These are phyloP conservation scores for Nannoperca obscura DNA, from an alignment of 2,797 vertebrate species.

Conservation along the genomic window DNA sequence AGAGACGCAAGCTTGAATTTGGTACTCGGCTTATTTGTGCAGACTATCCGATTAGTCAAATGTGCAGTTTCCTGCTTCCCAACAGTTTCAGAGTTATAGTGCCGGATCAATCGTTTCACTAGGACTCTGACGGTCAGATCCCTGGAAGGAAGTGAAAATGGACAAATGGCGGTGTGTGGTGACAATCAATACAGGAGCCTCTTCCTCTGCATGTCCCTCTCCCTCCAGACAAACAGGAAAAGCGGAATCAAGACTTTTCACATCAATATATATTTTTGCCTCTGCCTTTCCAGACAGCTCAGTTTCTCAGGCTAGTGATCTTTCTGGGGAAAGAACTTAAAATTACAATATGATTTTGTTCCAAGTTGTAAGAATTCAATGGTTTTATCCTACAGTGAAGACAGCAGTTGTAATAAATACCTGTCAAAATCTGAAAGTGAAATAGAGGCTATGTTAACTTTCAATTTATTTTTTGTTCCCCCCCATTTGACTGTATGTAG, in stretches of 20 bases:
- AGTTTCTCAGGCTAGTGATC: constrained; percentile 18
- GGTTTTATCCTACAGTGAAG: constrained; percentile 35
- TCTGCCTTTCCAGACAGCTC: constrained; percentile 16
- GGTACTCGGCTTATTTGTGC: constrained; percentile 57
- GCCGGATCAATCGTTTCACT: constrained; percentile 39
- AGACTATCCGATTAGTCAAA: constrained; percentile 60
- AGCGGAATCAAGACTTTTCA: constrained; percentile 48
- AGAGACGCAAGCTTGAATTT: constrained; percentile 44
- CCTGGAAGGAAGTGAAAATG: constrained; percentile 57
- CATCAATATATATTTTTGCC: constrained; percentile 42
- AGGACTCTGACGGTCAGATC: constrained; percentile 39
- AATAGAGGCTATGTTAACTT: constrained; percentile 31
- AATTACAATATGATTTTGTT: constrained; percentile 25
- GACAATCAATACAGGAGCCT: constrained; percentile 71
- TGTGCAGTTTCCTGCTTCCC: constrained; percentile 45
- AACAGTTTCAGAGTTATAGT: constrained; percentile 32
- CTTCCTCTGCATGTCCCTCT: constrained; percentile 51
- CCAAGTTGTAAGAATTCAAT: constrained; percentile 15
- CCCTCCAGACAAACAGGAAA: constrained; percentile 54
- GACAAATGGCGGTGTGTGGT: constrained; percentile 65
- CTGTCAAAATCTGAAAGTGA: constrained; percentile 37
- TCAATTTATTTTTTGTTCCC: constrained; percentile 13
- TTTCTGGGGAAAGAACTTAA: constrained; percentile 23
- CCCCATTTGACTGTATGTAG: constrained; percentile 17
- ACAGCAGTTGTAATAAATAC: constrained; percentile 31